These are phyloP conservation scores for Oreochromis spilurus DNA, from an alignment of 2,113 vertebrate genomes.

Conservation along the genomic window DNA sequence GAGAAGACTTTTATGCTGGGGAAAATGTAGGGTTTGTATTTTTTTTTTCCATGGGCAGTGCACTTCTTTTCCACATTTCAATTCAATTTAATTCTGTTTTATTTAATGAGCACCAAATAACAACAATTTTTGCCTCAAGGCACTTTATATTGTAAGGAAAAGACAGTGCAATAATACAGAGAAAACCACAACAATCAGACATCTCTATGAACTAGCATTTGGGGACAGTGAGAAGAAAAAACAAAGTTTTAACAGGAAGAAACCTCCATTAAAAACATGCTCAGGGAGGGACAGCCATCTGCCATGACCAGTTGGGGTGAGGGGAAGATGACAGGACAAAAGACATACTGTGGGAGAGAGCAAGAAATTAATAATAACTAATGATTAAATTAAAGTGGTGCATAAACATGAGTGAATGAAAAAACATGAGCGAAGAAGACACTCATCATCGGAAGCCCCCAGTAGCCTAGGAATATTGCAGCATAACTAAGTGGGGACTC, in stretches of 20 bases:
- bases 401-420: too few relatives aligned
- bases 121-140: background rate
- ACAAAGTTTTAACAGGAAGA: background rate
- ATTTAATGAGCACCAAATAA: background rate
- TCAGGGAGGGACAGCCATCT: background rate
- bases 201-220: background rate
- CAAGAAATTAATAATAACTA: too few relatives aligned
- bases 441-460: too few relatives aligned
- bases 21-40: background rate
- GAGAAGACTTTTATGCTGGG: background rate
- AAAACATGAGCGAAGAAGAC: too few relatives aligned
- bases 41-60: background rate
- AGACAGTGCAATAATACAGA: background rate
- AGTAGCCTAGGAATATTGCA: too few relatives aligned
- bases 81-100: background rate
- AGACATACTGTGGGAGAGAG: too few relatives aligned
- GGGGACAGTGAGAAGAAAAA: rapidly evolving
- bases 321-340: too few relatives aligned
- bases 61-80: background rate
- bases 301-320: background rate
- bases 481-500: too few relatives aligned
- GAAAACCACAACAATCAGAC: background rate
- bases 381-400: too few relatives aligned
- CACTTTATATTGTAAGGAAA: background rate
- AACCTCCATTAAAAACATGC: rapidly evolving